phyloP scores from a whole-genome alignment of 1,140 invertebrate species.

The Philopotamus ludificatus region DNA sequence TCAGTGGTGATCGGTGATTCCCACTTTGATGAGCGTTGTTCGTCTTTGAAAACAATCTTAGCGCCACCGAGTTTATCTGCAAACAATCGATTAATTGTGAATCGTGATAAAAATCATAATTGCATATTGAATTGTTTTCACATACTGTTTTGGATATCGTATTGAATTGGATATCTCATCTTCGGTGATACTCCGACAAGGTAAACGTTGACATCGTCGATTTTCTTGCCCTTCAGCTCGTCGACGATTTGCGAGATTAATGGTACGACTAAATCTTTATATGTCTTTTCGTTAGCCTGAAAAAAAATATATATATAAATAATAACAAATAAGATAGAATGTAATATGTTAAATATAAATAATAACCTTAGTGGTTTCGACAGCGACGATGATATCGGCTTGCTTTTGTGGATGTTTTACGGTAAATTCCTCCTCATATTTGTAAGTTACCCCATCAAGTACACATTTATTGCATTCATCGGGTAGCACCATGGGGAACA shows the following conservation, averaged over 20 bases:
- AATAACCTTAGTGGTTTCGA: conserved; percentile 61
- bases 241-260: conserved; percentile 53
- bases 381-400: conserved; percentile 70
- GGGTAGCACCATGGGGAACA: conserved; percentile 59
- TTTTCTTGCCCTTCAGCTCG: conserved; percentile 50
- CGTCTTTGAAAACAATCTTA: conserved; percentile 50
- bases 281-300: conserved; percentile 52
- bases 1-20: conserved; percentile 41
- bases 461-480: conserved; percentile 63
- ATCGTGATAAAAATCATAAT: background rate
- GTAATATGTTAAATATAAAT: background rate
- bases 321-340: too few species aligned
- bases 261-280: conserved; percentile 55
- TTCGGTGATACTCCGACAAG: conserved; percentile 49
- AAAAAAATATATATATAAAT: conserved; percentile 6
- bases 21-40: conserved; percentile 44
- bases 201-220: conserved; percentile 52
- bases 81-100: conserved; percentile 29
- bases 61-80: conserved; percentile 51
- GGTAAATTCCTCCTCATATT: conserved; percentile 61
- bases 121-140: conserved; percentile 21
- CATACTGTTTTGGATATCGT: conserved; percentile 51
- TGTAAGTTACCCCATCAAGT: conserved; percentile 54
- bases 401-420: conserved; percentile 67
- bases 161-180: conserved; percentile 49